These are phyloP conservation scores for Pegea sp. DNA, from an alignment of 23 tunicate genomes.

Conservation along the genomic window DNA sequence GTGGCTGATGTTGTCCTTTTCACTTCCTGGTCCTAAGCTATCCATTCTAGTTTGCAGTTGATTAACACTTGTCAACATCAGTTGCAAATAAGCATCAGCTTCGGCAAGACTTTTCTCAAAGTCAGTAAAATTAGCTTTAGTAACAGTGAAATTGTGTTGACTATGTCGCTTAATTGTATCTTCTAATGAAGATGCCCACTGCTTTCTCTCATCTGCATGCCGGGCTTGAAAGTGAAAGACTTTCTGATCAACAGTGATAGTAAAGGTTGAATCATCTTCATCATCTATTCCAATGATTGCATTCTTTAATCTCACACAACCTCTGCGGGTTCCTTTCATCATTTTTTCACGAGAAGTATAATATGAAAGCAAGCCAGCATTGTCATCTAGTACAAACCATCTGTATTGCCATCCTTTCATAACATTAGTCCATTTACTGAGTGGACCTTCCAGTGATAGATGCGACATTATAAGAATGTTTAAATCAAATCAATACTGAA, in stretches of 20 bases:
- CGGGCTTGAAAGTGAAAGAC: constrained; percentile 31
- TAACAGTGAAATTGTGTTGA: constrained; percentile 8
- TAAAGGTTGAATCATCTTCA: constrained; percentile 88
- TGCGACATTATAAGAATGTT: constrained; percentile 9
- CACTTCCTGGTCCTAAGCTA: not conserved
- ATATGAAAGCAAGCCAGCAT: constrained; percentile 74
- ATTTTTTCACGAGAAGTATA: constrained; percentile 59
- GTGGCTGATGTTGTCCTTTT: not conserved
- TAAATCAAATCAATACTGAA: no score
- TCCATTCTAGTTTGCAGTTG: not conserved
- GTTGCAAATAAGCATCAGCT: constrained; percentile 75
- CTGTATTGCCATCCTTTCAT: constrained; percentile 98
- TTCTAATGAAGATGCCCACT: constrained; percentile 74
- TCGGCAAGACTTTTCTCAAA: constrained; percentile 79
- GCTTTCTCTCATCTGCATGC: constrained; percentile 71
- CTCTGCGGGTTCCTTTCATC: constrained; percentile 74
- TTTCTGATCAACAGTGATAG: constrained; percentile 91
- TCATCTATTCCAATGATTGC: constrained; percentile 94
- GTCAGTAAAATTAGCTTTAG: constrained; percentile 10
- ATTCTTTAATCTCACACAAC: constrained; percentile 68
- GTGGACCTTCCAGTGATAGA: constrained; percentile 76
- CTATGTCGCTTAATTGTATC: constrained; percentile 74
- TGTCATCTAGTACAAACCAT: constrained; percentile 87
- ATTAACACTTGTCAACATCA: constrained; percentile 36
- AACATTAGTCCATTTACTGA: constrained; percentile 87